Base-by-base conservation (phyloP, 2,888 invertebrate species). In the Caenorhabditis virilis region DNA sequence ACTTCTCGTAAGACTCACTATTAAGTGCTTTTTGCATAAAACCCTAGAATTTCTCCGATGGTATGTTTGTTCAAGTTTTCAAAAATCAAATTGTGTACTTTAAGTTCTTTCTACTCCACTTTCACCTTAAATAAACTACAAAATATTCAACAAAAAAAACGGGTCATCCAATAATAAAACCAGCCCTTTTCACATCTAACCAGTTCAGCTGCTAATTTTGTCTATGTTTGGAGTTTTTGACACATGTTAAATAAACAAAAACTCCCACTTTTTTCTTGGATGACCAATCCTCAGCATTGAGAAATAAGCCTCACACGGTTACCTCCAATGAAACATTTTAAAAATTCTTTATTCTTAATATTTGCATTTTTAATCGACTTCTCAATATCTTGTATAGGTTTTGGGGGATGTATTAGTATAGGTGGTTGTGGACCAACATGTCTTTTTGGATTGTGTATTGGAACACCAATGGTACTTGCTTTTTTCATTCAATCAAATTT, bases 381-480 rank as follows among this genome's bases (percentile, higher is more conserved):
- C 41, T 52, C 47, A 30, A 45, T 30, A 30, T 9, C 6, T 6
- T 42, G 42, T 42, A 42, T 42, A 9, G 18, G 23, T 5, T 68
- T 42, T 13, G 18, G 20, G 11, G 68, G 72, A 2, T 69, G 68
- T 42, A 39, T 69, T 2, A 69, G 71, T 39, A 56, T 71, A 33
- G 65, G 68, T 5, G 68, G 71, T 16, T 61, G 65, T 41, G 62
- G 65, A 15, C 56, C 62, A 11, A 39, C 59, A 1, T 71, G 68
- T 41, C 41, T 71, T 1, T 59, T 71, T n/a, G 67, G 67, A 25
- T 39, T 67, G n/a, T 71, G 71, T 55, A 27, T 71, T 2, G 46
- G 38, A 16, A 9, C 57, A 11, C 57, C 63, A 1, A 57, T 63
- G 25, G 63, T 63, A 16, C n/a, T n/a, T n/a, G n/a, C n/a, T 26